Base-by-base conservation (phyloP, 2,888 invertebrate genomes). In the Nemotelus pantherinus region DNA sequence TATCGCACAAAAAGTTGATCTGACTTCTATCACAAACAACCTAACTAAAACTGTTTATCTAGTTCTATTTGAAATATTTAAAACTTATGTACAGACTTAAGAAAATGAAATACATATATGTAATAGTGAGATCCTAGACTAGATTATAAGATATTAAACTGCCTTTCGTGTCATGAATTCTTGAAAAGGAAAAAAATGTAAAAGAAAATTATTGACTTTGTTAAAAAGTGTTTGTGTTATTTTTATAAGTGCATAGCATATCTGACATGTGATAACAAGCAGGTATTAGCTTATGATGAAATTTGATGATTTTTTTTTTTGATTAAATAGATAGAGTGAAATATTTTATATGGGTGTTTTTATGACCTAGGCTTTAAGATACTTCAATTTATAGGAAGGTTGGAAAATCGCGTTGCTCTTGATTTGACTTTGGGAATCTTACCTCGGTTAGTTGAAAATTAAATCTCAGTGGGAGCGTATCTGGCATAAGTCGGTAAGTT, bases 221-320 rank as follows among this genome's bases (percentile, higher is more conserved):
- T 63, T 74, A 74, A 44, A 44, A n/a, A 48, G 39, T 74, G 57
- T 58, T 70, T 70, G 70, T 48, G 74, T 74, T 74, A 60, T 72
- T 72, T 60, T 45, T 47, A n/a, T 74, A 72, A 58, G 25, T 60
- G 74, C 74, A 41, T 60, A 74, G 74, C 74, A 74, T 74, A 74
- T 74, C 74, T 74, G 74, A 60, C 74, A 74, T 74, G 74, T 74
- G 74, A 74, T 74, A 74, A 63, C 60, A 74, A 74, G 50, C 74
- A 74, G 74, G 63, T 74, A 74, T 70, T 70, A 70, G 70, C 47
- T 70, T 55, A 70, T 70, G 43, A 53, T 50, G 41, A 67, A 67
- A 63, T 63, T 25, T 57, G 60, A 60, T 41, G n/a, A n/a, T 41
- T 60, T 39, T 55, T 70, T 70, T 70, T 47, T 63, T 65, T 70